Conservation (phyloP, 2,113 vertebrate genomes). For the Pygoscelis antarcticus region DNA sequence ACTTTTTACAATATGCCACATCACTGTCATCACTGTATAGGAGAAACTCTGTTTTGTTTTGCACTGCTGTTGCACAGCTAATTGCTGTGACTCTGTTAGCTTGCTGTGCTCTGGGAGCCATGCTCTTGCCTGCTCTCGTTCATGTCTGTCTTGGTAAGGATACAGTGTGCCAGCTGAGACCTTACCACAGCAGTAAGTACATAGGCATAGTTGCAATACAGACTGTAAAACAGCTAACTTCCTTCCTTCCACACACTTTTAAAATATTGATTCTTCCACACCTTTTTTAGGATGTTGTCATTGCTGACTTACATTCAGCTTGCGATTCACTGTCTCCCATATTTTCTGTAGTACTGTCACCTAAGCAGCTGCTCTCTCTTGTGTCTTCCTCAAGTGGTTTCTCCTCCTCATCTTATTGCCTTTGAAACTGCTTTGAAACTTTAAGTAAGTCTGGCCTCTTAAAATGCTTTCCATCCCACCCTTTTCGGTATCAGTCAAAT, state of each 20-base stretch:
- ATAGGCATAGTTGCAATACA: background rate
- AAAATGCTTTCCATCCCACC: background rate
- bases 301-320: background rate
- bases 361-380: background rate
- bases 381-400: background rate
- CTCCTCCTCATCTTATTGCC: background rate
- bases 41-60: background rate
- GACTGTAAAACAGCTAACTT: background rate
- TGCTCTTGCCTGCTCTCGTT: background rate
- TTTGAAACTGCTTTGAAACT: background rate
- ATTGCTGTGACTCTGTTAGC: too few species aligned
- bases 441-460: background rate
- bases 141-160: background rate
- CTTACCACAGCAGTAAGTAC: background rate
- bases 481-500: background rate
- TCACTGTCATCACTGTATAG: background rate
- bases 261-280: background rate
- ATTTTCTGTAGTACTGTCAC: background rate
- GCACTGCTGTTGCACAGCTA: background rate
- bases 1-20: background rate
- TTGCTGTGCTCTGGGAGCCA: background rate
- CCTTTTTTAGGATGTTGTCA: background rate
- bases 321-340: background rate
- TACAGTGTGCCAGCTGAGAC: background rate
- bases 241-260: background rate